Evolutionary conservation across 1,140 invertebrate genomes (phyloP), one percentile per base, ranked within the genome.

Genomic region (Ditylenchus dipsaci): DNA sequence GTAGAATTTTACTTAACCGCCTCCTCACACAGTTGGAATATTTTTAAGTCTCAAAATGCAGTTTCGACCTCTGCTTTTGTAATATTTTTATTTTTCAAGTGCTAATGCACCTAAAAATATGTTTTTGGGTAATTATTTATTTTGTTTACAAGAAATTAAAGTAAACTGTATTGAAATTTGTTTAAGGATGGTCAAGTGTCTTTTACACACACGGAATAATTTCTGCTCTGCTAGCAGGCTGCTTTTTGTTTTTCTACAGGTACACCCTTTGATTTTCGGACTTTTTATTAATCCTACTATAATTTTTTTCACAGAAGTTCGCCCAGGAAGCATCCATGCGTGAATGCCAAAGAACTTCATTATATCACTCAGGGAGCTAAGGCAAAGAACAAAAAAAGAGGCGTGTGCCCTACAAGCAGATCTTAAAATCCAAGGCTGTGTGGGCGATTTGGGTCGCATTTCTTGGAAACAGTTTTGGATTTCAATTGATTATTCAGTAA

Each of bases 361-460:
- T 27, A 23, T 1, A 73, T 73, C 0, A 69, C 71, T 11, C 21
- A 73, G 59, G 71, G 71, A 68, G 63, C 47, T 17, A 72, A 72
- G 58, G 17, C n/a, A 13, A 72, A 49, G 19, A 67, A 42, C 9
- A 76, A 27, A 17, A 58, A 66, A 63, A 30, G n/a, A n/a, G 56
- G 1, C 71, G 29, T 53, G 57, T 75, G 1, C 71, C 71, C 0
- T 73, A 73, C 19, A 21, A 7, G 1, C 8, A 59, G 45, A 73
- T 73, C n/a, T 71, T 68, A 21, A 30, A 1, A 19, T 65, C 75
- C 13, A 68, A 65, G 21, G 49, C 78, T 15, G 72, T 78, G 17
- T 78, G 76, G 76, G 76, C 76, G 15, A 65, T 78, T 19, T 79
- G 78, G 76, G 68, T 80, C 11, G 78, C 77, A 0, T 77, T 75